Percentiles rank a stretch among this genome's conserved stretches.
Conservation (phyloP, 2,113 vertebrate species). For the Nibea coibor region DNA sequence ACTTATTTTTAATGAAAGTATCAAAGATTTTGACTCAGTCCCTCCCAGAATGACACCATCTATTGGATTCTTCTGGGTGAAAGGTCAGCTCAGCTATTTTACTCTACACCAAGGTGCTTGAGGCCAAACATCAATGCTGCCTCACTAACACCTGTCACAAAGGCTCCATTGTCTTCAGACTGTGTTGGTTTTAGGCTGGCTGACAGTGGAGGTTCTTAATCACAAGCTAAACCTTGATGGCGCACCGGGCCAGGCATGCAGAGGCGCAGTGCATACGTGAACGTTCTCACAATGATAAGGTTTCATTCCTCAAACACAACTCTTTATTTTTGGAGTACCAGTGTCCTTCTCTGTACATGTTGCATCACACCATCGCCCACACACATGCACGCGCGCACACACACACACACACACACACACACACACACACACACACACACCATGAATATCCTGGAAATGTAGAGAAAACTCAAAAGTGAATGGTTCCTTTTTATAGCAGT, state of each 20-base stretch:
- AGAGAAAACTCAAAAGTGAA: constrained; percentile 10
- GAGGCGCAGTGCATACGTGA: constrained; percentile 3
- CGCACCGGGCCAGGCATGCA: not conserved
- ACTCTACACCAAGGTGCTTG: not conserved
- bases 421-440: constrained; percentile 15
- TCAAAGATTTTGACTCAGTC: not conserved
- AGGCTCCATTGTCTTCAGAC: constrained; percentile 34
- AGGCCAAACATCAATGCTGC: constrained; percentile 28
- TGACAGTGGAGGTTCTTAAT: constrained; percentile 36
- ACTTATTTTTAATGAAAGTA: not conserved
- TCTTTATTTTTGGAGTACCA: constrained; percentile 3
- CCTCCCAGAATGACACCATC: not conserved
- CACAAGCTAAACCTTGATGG: constrained; percentile 10
- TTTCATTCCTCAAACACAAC: constrained; percentile 36
- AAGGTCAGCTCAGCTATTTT: constrained; percentile 28
- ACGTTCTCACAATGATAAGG: constrained; percentile 49
- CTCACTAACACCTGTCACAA: constrained; percentile 46
- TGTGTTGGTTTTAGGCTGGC: constrained; percentile 21
- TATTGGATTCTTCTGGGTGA: not conserved
- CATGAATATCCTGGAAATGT: constrained; percentile 12
- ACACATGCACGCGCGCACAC: no score
- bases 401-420: not conserved
- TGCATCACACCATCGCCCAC: constrained; percentile 37
- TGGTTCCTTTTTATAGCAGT: not conserved
- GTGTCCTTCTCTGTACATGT: constrained; percentile 31